Base-by-base conservation (phyloP, 2,797 vertebrate species). In the Enoplosus armatus region DNA sequence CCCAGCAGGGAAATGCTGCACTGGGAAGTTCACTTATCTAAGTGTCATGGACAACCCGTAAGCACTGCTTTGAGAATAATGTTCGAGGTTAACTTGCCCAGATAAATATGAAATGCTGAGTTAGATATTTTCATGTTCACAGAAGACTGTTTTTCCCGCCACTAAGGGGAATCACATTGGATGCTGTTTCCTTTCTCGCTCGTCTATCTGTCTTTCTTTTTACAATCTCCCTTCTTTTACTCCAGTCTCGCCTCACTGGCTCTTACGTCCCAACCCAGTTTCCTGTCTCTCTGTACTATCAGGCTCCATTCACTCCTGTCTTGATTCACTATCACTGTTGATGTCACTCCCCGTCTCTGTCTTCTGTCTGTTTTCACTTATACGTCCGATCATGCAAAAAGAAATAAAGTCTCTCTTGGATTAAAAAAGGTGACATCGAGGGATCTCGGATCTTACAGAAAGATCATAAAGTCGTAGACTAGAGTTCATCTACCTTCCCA, bases 401-500 rank as follows among this genome's bases (percentile, higher is more conserved):
- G 5, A 3, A 56, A 68, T 6, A 7, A 33, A 43, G 26, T 8
- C 3, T n/a, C 16, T 65, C 11, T 11, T 35, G 8, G 2, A 39
- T 26, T 26, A 26, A 35, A 27, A 31, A 33, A 4, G 24, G 7
- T 31, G 27, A 31, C 8, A 62, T 24, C 11, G 24, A 24, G 35
- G 35, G 47, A 43, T 31, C 12, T 31, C 0, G 8, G 16, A 33
- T 37, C 5, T 55, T 29, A 47, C 22, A 33, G 31, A 24, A 61
- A 39, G 8, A 29, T 26, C 24, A 27, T n/a, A 0, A 68, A 41
- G 45, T 6, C 22, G 55, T 4, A 77, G n/a, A n/a, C n/a, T n/a
- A n/a, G n/a, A 39, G 15, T 56, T 7, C 6, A 47, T 59, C 1
- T 77, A 93, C 95, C 94, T 95, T 96, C 26, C 88, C 59, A 14